phyloP scores from a whole-genome alignment of 2,113 vertebrate genomes.

The Rafetus swinhoei region DNA sequence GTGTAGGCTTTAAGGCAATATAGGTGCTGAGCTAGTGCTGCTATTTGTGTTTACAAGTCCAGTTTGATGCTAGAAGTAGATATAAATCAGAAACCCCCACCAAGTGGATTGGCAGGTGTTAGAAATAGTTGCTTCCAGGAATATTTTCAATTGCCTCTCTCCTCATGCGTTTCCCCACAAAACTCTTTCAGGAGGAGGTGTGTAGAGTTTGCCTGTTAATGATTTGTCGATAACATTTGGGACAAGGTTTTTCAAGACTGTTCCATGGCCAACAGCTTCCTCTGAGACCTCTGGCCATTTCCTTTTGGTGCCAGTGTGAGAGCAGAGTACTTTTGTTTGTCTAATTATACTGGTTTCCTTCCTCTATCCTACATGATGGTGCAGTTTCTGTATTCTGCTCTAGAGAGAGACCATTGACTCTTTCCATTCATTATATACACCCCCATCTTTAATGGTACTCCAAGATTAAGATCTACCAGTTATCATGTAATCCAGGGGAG shows the following conservation, averaged over 20 bases:
- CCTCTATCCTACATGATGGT: not conserved
- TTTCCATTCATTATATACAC: not conserved
- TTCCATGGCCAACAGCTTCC: not conserved
- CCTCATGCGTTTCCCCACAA: not conserved
- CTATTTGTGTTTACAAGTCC: not conserved
- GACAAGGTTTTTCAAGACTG: not conserved
- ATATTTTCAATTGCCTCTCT: not conserved
- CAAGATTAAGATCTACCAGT: not conserved
- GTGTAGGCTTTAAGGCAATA: constrained; percentile 2
- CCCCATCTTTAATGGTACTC: too few species aligned
- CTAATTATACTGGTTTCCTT: not conserved
- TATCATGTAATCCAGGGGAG: too few species aligned
- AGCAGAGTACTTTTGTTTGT: not conserved
- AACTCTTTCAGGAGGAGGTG: not conserved
- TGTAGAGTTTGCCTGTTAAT: not conserved
- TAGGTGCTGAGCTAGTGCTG: not conserved
- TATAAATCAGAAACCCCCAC: not conserved
- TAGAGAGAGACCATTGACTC: not conserved
- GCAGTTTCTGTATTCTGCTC: not conserved
- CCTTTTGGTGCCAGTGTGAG: not conserved
- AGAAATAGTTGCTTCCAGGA: not conserved
- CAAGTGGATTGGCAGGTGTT: not conserved
- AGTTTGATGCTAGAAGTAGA: not conserved
- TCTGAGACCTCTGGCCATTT: not conserved
- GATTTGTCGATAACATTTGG: not conserved